phyloP scores from a whole-genome alignment of 2,888 invertebrate species.

The Ophion obscuratus region DNA sequence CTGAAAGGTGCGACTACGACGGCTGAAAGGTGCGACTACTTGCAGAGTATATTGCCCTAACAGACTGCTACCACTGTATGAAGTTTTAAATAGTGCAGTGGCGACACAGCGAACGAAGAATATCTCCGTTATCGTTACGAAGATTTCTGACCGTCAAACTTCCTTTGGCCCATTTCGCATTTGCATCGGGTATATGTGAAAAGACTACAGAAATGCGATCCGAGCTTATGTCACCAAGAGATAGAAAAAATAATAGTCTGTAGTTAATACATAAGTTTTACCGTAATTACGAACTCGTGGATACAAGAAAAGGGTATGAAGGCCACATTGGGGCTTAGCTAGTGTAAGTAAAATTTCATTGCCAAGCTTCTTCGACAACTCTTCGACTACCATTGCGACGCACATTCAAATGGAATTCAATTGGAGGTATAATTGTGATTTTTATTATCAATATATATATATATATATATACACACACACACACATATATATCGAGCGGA shows the following conservation, averaged over 20 bases:
- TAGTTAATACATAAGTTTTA: constrained; percentile 40
- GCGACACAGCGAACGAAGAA: neutral
- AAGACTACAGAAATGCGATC: constrained; percentile 66
- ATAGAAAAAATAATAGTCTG: constrained; percentile 30
- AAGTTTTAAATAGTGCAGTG: neutral
- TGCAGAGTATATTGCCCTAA: neutral
- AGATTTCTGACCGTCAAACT: constrained; percentile 26
- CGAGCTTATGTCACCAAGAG: constrained; percentile 75
- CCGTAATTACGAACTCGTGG: constrained; percentile 42
- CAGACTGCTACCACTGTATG: neutral
- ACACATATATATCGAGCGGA: no score
- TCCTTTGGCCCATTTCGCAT: neutral
- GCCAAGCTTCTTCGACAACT: neutral
- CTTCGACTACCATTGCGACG: neutral
- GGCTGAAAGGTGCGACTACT: neutral
- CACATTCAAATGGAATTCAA: neutral
- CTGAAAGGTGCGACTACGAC: neutral
- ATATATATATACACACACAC: no score
- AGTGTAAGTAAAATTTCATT: constrained; percentile 6
- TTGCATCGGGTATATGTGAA: constrained; percentile 29
- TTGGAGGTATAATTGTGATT: neutral
- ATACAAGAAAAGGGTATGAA: constrained; percentile 21
- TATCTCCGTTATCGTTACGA: constrained; percentile 28
- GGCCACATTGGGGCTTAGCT: constrained; percentile 9
- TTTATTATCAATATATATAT: neutral